phyloP scores from a whole-genome alignment of 2,797 vertebrate genomes.

The Diplodus puntazzo region DNA sequence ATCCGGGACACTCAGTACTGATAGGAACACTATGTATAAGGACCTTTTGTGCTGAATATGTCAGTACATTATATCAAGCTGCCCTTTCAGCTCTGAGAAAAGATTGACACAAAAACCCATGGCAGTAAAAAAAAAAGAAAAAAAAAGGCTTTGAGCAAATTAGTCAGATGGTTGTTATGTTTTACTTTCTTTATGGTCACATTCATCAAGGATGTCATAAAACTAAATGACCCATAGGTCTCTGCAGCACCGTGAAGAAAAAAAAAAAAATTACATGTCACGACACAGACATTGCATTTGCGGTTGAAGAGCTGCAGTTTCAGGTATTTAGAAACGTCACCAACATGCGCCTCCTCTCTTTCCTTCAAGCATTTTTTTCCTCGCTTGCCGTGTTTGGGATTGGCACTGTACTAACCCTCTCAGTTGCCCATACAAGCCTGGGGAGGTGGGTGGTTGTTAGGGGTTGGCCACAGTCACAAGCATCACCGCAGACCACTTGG shows the following conservation, averaged over 20 bases:
- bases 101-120: not conserved
- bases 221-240: constrained; percentile 41
- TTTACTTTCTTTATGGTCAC: constrained; percentile 24
- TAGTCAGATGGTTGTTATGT: constrained; percentile 47
- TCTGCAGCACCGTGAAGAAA: constrained; percentile 21
- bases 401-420: no score
- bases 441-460: no score
- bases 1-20: not conserved
- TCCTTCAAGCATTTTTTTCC: no score
- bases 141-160: constrained; percentile 7
- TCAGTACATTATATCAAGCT: not conserved
- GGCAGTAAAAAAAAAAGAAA: not conserved
- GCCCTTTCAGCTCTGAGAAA: not conserved
- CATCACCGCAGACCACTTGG: no score
- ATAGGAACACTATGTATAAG: not conserved
- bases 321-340: no score
- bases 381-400: no score
- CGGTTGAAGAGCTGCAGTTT: not conserved
- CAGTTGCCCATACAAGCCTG: no score
- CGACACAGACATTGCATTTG: constrained; percentile 2
- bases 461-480: no score
- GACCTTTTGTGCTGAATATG: not conserved
- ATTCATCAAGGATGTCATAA: constrained; percentile 35
- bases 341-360: no score
- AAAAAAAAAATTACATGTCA: constrained; percentile 13